Evolutionary conservation across 53 echinoderm and acorn worm genomes (phyloP).

Genomic region (Holothuria scabra): DNA sequence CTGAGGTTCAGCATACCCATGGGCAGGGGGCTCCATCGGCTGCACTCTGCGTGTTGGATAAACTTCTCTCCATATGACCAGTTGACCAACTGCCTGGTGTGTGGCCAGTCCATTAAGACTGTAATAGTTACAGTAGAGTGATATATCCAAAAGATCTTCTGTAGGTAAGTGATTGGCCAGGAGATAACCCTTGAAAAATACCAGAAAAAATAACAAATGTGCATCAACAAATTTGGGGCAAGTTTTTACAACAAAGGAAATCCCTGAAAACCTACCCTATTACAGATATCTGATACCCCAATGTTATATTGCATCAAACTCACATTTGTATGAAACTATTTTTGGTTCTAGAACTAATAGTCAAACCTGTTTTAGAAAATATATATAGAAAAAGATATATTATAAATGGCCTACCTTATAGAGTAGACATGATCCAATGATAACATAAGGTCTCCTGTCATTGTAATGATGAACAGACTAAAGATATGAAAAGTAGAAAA

Average conservation of each 20-base stretch:
- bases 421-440: slow-evolving; percentile 87
- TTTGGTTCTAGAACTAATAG: too few species aligned
- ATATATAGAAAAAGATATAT: too few species aligned
- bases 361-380: too few species aligned
- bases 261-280: too few species aligned
- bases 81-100: slow-evolving; percentile 85
- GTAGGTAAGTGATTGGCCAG: slow-evolving; percentile 90
- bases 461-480: slow-evolving; percentile 98
- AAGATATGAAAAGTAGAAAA: slow-evolving; percentile 15
- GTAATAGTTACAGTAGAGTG: slow-evolving; percentile 87
- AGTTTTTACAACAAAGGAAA: too few species aligned
- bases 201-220: too few species aligned
- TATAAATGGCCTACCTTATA: slow-evolving; percentile 72
- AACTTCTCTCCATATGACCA: slow-evolving; percentile 97
- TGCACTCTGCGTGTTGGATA: slow-evolving; percentile 72
- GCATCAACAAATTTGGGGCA: too few species aligned
- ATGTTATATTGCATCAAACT: too few species aligned
- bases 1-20: slow-evolving; percentile 76
- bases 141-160: slow-evolving; percentile 79
- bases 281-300: too few species aligned
- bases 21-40: slow-evolving; percentile 46
- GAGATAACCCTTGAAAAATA: slow-evolving; percentile 67
- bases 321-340: too few species aligned
- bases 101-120: slow-evolving; percentile 84
- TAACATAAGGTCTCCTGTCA: slow-evolving; percentile 91